Conservation (phyloP, 2,888 invertebrate species). For the Orthosia cruda region DNA sequence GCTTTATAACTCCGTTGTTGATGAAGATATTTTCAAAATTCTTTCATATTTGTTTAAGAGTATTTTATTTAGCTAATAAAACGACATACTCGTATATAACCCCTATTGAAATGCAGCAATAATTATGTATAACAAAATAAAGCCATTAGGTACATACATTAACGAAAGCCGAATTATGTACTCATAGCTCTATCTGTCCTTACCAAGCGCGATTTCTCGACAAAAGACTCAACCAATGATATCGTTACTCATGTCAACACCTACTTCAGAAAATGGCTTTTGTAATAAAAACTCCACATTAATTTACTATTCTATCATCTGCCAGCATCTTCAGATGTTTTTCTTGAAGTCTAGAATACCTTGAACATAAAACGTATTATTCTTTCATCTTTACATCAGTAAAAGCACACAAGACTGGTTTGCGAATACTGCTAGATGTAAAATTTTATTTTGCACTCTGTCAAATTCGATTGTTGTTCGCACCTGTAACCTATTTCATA, state of each 20-base stretch:
- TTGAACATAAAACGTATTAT: conserved; percentile 23
- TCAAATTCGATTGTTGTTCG: conserved; percentile 71
- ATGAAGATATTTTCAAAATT: too few relatives aligned
- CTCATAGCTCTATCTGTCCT: background rate
- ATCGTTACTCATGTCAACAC: conserved; percentile 20
- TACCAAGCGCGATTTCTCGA: conserved; percentile 1
- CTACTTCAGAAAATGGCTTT: conserved; percentile 22
- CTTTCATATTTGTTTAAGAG: too few relatives aligned
- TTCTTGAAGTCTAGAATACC: background rate
- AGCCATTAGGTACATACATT: background rate
- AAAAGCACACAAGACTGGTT: conserved; percentile 32
- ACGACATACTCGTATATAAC: too few relatives aligned
- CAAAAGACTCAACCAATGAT: conserved; percentile 28
- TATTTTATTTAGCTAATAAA: too few relatives aligned
- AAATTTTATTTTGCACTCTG: conserved; percentile 73
- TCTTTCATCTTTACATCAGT: conserved; percentile 1
- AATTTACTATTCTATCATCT: conserved; percentile 28
- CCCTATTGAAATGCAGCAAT: too few relatives aligned
- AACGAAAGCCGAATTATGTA: background rate
- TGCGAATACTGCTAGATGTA: conserved; percentile 50
- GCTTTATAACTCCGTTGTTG: too few relatives aligned
- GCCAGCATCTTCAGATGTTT: conserved; percentile 17
- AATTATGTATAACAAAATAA: too few relatives aligned
- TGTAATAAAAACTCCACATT: conserved; percentile 22
- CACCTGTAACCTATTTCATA: conserved; percentile 66